phyloP scores from a whole-genome alignment of 2,888 invertebrate genomes.

The Stenodera caucasica region DNA sequence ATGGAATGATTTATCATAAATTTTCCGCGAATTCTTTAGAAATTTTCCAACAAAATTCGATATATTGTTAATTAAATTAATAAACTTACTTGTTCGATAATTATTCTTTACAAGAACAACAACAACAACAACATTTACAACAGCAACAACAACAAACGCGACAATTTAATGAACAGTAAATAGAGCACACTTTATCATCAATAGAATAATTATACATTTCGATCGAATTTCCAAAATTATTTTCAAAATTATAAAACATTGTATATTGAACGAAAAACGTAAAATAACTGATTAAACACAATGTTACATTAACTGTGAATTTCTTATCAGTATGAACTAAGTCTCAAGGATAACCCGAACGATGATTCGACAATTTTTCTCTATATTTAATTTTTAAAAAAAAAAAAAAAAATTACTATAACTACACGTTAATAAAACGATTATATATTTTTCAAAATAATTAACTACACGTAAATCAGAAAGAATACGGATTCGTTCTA shows the following conservation, averaged over 20 bases:
- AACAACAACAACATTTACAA: conserved; percentile 34
- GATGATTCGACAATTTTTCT: conserved; percentile 33
- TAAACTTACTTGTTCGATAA: conserved; percentile 15
- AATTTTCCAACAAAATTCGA: conserved; percentile 1
- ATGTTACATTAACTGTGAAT: conserved; percentile 27
- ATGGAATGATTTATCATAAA: neutral
- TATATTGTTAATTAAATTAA: no score
- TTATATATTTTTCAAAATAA: no score
- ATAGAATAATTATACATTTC: conserved; percentile 26
- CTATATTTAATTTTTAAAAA: conserved; percentile 15
- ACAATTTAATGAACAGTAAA: neutral
- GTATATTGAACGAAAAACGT: conserved; percentile 27
- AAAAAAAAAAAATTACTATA: conserved; percentile 1
- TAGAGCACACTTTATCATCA: neutral
- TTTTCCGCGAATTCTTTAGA: neutral
- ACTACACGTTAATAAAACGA: no score
- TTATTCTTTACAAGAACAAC: conserved; percentile 31
- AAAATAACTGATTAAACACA: conserved; percentile 31
- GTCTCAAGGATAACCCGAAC: conserved; percentile 33
- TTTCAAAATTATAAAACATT: conserved; percentile 26
- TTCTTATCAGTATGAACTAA: conserved; percentile 31
- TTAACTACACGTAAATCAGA: no score
- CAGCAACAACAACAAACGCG: conserved; percentile 19
- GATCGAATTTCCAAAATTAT: conserved; percentile 22
- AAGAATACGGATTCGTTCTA: no score